Evolutionary conservation across 2,113 vertebrate species (phyloP).

Genomic region (Osmerus eperlanus): DNA sequence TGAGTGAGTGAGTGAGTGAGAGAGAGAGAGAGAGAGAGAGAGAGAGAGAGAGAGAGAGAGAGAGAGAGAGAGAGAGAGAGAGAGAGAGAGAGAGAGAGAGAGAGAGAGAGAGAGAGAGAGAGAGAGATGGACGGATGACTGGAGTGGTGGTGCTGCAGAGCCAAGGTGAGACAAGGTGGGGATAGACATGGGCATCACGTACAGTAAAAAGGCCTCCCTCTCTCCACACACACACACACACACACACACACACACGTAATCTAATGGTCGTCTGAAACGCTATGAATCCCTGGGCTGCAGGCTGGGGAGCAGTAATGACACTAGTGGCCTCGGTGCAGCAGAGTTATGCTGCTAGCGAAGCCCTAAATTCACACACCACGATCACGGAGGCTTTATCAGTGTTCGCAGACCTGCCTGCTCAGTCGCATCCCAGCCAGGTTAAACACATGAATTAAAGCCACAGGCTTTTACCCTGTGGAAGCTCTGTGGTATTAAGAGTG

Average conservation of each 20-base stretch:
- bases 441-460: not conserved
- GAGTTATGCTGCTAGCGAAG: constrained; percentile 42
- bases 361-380: constrained; percentile 41
- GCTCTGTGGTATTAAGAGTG: too few species aligned
- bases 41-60: not conserved
- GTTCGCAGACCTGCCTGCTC: constrained; percentile 22
- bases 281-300: constrained; percentile 52
- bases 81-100: not conserved
- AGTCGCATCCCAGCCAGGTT: not conserved
- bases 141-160: constrained; percentile 28
- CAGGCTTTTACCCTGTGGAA: too few species aligned
- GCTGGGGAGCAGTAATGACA: constrained; percentile 58
- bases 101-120: not conserved
- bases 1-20: not conserved
- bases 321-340: constrained; percentile 46
- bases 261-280: constrained; percentile 34
- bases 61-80: not conserved
- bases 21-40: not conserved
- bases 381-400: constrained; percentile 9
- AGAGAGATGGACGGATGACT: not conserved
- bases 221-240: constrained; percentile 16
- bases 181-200: constrained; percentile 73
- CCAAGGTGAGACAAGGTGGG: constrained; percentile 75
- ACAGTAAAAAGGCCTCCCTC: constrained; percentile 45
- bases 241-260: constrained; percentile 37